These are phyloP conservation scores for Sebastes iracundus DNA, from an alignment of 2,797 vertebrate species.

Conservation along the genomic window DNA sequence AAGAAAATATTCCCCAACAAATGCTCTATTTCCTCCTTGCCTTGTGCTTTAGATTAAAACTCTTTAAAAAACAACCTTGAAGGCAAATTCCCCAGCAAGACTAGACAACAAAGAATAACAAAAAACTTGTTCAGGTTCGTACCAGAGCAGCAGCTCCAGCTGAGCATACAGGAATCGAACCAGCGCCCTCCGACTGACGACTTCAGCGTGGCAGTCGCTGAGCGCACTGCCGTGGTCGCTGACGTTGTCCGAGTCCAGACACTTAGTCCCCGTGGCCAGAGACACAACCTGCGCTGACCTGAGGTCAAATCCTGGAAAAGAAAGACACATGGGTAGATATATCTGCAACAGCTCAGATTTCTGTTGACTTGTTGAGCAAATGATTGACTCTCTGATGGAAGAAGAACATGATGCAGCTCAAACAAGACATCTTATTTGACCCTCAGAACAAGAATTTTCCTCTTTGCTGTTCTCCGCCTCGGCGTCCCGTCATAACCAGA, in stretches of 20 bases:
- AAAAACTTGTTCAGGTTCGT: constrained; percentile 14
- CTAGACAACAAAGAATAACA: neutral
- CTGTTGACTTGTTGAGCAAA: neutral
- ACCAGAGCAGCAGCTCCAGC: constrained; percentile 91
- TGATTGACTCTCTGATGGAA: neutral
- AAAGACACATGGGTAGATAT: neutral
- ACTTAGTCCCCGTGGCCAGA: constrained; percentile 90
- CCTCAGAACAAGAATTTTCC: neutral
- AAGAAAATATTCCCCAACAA: no score
- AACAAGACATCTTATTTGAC: neutral
- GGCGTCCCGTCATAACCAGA: neutral
- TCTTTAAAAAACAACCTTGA: neutral
- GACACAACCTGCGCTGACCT: constrained; percentile 89
- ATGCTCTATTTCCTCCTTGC: no score
- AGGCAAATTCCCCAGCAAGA: neutral
- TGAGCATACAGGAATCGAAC: constrained; percentile 90
- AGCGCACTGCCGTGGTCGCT: constrained; percentile 82
- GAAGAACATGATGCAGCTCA: neutral
- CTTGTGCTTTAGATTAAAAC: neutral
- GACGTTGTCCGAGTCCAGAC: constrained; percentile 82
- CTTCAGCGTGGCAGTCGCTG: constrained; percentile 90
- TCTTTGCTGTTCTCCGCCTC: neutral
- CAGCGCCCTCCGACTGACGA: constrained; percentile 87
- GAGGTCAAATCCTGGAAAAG: constrained; percentile 84
- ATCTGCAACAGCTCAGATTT: neutral